Conservation (phyloP, 2,797 vertebrate species). For the Falco columbarius region DNA sequence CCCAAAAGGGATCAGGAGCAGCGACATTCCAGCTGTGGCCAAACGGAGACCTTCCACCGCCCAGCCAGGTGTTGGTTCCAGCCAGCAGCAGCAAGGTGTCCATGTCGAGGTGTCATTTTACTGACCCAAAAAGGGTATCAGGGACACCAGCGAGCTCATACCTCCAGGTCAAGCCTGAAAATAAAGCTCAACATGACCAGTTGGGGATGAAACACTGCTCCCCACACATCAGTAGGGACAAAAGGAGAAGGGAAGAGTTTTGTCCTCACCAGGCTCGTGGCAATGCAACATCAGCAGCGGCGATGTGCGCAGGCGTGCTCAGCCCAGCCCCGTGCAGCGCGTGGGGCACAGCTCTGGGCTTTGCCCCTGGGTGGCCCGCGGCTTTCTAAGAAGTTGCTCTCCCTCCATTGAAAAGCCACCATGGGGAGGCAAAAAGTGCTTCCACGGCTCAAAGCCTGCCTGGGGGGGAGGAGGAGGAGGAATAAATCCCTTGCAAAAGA, state of each 20-base stretch:
- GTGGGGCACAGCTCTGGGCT: not conserved
- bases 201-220: not conserved
- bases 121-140: not conserved
- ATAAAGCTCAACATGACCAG: fast-evolving
- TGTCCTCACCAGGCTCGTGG: fast-evolving
- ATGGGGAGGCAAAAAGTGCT: not conserved
- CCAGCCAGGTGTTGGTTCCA: not conserved
- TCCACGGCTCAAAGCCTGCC: not conserved
- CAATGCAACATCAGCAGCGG: not conserved
- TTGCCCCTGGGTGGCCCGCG: not conserved
- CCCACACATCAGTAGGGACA: fast-evolving
- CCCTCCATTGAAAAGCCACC: not conserved
- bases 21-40: not conserved
- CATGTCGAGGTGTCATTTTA: not conserved
- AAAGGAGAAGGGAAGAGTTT: not conserved
- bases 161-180: not conserved
- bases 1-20: not conserved
- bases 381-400: not conserved
- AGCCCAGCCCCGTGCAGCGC: not conserved
- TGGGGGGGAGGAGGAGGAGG: not conserved
- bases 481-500: not conserved
- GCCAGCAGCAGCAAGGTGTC: not conserved
- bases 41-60: not conserved
- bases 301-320: fast-evolving
- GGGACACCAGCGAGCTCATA: fast-evolving